Percentiles rank a stretch among this genome's conserved stretches.
These are phyloP conservation scores for Drosophila elegans DNA, from an alignment of 1,140 invertebrate genomes.

Conservation along the genomic window DNA sequence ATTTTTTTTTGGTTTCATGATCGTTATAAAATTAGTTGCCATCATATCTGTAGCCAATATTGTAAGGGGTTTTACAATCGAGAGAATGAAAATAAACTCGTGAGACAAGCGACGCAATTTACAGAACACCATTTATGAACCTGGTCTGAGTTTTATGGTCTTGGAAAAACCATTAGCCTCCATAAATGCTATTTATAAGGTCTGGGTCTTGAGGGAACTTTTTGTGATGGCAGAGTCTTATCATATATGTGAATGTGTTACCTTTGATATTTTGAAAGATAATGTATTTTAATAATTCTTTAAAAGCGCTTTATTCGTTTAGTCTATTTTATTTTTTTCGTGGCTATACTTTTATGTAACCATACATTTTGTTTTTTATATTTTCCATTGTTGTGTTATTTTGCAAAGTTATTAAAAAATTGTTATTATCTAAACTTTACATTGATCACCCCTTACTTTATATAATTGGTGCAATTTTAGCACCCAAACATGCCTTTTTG, in stretches of 20 bases:
- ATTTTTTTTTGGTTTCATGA: conserved; percentile 17
- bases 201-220: background rate
- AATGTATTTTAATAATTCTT: background rate
- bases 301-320: background rate
- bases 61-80: conserved; percentile 18
- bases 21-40: conserved; percentile 33
- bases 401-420: too few relatives aligned
- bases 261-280: background rate
- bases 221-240: background rate
- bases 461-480: background rate
- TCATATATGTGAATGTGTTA: background rate
- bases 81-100: conserved; percentile 30
- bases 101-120: conserved; percentile 46
- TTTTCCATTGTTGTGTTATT: too few relatives aligned
- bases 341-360: background rate
- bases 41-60: conserved; percentile 34
- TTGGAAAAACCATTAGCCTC: conserved; percentile 16
- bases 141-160: conserved; percentile 27
- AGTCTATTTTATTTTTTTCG: background rate
- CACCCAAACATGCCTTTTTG: background rate
- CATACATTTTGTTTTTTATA: background rate
- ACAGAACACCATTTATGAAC: conserved; percentile 37
- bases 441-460: too few relatives aligned
- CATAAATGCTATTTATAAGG: conserved; percentile 43
- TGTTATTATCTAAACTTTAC: too few relatives aligned